Percentiles rank a stretch among this genome's conserved stretches.
Conservation (phyloP, 2,797 vertebrate genomes). For the Spizella passerina region DNA sequence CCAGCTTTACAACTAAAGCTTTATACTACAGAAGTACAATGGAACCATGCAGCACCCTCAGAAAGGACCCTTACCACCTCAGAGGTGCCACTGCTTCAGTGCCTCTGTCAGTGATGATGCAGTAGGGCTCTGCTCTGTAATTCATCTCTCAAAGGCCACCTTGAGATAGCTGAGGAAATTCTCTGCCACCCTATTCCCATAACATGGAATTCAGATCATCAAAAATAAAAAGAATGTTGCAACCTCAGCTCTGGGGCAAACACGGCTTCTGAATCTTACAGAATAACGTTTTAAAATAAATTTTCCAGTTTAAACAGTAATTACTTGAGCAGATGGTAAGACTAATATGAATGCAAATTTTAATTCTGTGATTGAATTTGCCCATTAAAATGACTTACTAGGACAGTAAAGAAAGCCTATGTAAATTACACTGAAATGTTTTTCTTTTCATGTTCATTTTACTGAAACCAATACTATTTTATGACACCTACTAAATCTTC, state of each 20-base stretch:
- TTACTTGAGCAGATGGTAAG: neutral
- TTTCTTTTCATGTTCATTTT: neutral
- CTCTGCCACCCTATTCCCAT: neutral
- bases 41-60: neutral
- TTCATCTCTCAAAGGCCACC: neutral
- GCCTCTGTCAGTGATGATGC: accelerated
- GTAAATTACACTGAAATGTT: neutral
- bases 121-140: neutral
- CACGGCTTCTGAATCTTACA: neutral
- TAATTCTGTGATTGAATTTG: neutral
- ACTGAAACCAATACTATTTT: neutral
- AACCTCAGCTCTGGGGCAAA: neutral
- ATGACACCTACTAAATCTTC: neutral
- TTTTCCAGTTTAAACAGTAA: neutral
- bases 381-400: neutral
- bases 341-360: neutral
- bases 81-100: neutral
- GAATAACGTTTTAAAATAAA: neutral
- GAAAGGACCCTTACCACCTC: neutral
- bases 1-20: accelerated
- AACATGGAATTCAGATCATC: neutral
- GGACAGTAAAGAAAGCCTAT: neutral
- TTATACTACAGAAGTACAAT: neutral
- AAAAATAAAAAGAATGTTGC: neutral
- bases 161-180: neutral